Evolutionary conservation across 2,797 vertebrate species (phyloP), one percentile per base, ranked within the genome.

Genomic region (Apogon talboti): DNA sequence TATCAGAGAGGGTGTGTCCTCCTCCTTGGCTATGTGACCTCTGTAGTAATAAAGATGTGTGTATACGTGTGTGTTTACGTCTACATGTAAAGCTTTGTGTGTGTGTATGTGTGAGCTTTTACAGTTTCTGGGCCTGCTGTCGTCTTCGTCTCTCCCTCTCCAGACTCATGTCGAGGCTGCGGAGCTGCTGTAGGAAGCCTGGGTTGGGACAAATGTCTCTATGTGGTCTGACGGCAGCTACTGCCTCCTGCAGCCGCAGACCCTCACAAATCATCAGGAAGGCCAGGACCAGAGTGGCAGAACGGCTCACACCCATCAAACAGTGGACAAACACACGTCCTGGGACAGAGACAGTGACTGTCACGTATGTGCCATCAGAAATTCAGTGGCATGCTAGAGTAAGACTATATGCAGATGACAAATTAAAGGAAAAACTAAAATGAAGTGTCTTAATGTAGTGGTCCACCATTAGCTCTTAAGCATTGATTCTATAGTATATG

Each of bases 221-320:
- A 87, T 95, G 95, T 3, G 91, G 83, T 55, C 93, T 87, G 65
- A 96, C 93, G 0, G 79, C 89, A 41, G 81, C 89, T 68, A 95
- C 92, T 0, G 96, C 96, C 0, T 97, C 92, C 38, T 92, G 67
- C 18, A 98, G 92, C 4, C 91, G 91, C 89, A 95, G 83, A 12
- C 88, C 91, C 85, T 98, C 95, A n/a, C 77, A 92, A 78, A 97
- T 97, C 96, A 98, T 96, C 69, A 98, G 90, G 87, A 94, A 98
- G 58, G 96, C 94, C 7, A 98, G 89, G 62, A 96, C 95, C 2
- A 97, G 85, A 0, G 96, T 93, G 13, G 96, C 95, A 0, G 97
- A 96, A 48, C 95, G 94, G 68, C 96, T 98, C 74, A 97, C 95
- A 12, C 97, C 96, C 95, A 97, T 96, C 58, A 96, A 94, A 12